A percentile compares a stretch with the other conserved stretches of the same genome.
phyloP scores from a whole-genome alignment of 2,888 invertebrate genomes.

The Ennomos erosarius region DNA sequence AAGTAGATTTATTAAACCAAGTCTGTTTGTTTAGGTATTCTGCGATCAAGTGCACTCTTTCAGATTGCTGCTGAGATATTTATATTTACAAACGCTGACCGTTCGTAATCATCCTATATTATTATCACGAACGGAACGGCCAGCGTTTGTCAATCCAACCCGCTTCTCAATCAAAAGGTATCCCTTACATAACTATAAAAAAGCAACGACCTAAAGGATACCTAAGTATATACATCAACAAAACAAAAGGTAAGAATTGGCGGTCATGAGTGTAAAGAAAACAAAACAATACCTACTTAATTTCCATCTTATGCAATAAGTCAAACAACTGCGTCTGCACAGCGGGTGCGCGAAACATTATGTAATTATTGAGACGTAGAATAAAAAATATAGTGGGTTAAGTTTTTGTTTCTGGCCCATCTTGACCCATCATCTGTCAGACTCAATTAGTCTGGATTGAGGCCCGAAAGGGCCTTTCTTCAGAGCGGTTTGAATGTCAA shows the following conservation, averaged over 20 bases:
- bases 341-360: conserved; percentile 49
- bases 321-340: conserved; percentile 44
- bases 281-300: conserved; percentile 37
- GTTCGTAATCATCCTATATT: too few relatives aligned
- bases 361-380: conserved; percentile 43
- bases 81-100: background rate
- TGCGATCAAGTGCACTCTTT: too few relatives aligned
- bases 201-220: conserved; percentile 1
- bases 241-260: conserved; percentile 11
- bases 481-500: conserved; percentile 8
- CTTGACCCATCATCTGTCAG: conserved; percentile 26
- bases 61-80: too few relatives aligned
- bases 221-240: conserved; percentile 12
- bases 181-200: background rate
- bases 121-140: too few relatives aligned
- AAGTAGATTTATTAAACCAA: too few relatives aligned
- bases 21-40: too few relatives aligned
- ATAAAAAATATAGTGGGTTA: conserved; percentile 40
- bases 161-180: background rate
- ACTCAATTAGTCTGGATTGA: conserved; percentile 28
- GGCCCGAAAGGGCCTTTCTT: conserved; percentile 21
- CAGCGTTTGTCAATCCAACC: too few relatives aligned
- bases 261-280: conserved; percentile 20
- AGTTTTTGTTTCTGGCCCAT: conserved; percentile 36
- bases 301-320: conserved; percentile 46